Evolutionary conservation across 2,888 invertebrate species (phyloP).

Genomic region (Seladonia tumulorum): DNA sequence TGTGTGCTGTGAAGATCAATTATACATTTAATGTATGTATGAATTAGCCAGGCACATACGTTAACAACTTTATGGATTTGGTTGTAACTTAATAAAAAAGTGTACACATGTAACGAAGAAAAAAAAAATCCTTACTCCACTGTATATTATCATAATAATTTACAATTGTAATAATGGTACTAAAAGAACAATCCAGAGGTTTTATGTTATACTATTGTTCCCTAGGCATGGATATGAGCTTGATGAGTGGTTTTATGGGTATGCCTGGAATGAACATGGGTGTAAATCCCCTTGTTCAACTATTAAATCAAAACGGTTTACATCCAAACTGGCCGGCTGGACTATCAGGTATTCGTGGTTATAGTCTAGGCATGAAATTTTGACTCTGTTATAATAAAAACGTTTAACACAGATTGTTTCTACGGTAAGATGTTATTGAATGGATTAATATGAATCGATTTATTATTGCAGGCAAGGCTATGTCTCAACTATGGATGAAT

Average conservation of each 20-base stretch:
- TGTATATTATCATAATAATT: neutral
- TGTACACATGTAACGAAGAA: slow-evolving; percentile 1
- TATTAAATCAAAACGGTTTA: slow-evolving; percentile 82
- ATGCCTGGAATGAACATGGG: slow-evolving; percentile 83
- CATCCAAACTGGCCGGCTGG: slow-evolving; percentile 82
- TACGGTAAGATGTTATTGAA: neutral
- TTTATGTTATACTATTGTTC: slow-evolving; percentile 47
- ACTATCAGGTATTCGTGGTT: slow-evolving; percentile 76
- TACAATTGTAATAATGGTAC: neutral
- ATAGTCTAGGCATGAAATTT: neutral
- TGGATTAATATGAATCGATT: neutral
- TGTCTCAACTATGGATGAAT: slow-evolving; percentile 87
- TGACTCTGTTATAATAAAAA: neutral
- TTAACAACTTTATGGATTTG: neutral
- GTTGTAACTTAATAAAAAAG: neutral
- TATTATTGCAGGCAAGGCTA: slow-evolving; percentile 84
- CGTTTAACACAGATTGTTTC: slow-evolving; percentile 2
- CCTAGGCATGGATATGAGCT: slow-evolving; percentile 82
- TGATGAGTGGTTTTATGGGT: slow-evolving; percentile 82
- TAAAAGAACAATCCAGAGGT: neutral
- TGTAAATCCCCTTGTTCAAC: slow-evolving; percentile 83
- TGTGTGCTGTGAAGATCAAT: neutral
- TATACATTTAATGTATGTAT: slow-evolving; percentile 56
- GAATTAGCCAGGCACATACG: slow-evolving; percentile 44
- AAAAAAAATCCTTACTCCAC: slow-evolving; percentile 12